A percentile compares a stretch with the other conserved stretches of the same genome.
Evolutionary conservation across 2,888 invertebrate genomes (phyloP).

Genomic region (Clitarchus hookeri): DNA sequence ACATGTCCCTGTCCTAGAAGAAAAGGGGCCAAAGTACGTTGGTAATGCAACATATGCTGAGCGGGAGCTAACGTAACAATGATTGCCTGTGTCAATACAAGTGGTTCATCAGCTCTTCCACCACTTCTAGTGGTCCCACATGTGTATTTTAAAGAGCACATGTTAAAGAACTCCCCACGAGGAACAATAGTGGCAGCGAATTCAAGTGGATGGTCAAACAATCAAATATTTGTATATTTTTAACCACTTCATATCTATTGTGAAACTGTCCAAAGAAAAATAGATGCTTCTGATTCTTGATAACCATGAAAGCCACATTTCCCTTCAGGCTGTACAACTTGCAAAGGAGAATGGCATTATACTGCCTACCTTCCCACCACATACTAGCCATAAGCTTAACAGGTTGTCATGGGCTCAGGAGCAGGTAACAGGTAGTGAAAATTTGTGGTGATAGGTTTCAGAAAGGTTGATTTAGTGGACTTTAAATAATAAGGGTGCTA

Average conservation of each 20-base stretch:
- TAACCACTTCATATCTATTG: conserved; percentile 39
- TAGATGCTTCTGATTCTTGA: conserved; percentile 43
- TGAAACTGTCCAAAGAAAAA: conserved; percentile 38
- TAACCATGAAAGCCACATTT: conserved; percentile 44
- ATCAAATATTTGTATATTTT: conserved; percentile 43
- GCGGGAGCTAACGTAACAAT: not conserved
- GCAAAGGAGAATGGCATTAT: conserved; percentile 50
- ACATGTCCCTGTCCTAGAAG: not conserved
- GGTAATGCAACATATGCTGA: not conserved
- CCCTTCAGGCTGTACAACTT: conserved; percentile 44
- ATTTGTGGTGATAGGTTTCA: no score
- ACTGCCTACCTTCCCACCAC: conserved; percentile 50
- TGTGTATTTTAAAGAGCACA: not conserved
- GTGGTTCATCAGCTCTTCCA: conserved; percentile 32
- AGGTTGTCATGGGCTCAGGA: no score
- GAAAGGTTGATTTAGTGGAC: no score
- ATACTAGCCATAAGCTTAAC: conserved; percentile 47
- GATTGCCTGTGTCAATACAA: not conserved
- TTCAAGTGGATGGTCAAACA: conserved; percentile 38
- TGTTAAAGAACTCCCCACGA: not conserved
- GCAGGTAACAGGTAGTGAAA: no score
- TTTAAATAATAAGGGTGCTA: no score
- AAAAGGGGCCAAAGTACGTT: not conserved
- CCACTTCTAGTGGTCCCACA: not conserved
- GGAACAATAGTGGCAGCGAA: not conserved